Percentiles rank a stretch among this genome's conserved stretches.
Conservation (phyloP, 2,888 invertebrate species). For the Tineola bisselliella region DNA sequence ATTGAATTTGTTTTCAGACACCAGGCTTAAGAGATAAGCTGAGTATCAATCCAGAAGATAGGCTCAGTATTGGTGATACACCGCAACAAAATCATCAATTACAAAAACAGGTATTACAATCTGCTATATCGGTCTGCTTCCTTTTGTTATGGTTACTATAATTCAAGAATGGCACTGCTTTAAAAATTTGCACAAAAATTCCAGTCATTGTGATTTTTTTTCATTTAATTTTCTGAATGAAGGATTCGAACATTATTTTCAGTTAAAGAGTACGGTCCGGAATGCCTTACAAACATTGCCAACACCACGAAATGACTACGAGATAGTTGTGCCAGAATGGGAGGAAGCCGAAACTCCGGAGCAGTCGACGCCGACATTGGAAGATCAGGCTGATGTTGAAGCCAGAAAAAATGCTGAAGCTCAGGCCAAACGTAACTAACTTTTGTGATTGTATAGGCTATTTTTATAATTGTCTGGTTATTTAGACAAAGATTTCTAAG, state of each 20-base stretch:
- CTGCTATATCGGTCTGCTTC: background rate
- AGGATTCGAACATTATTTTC: conserved; percentile 16
- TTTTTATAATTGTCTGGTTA: no score
- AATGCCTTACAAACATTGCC: conserved; percentile 85
- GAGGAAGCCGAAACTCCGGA: conserved; percentile 59
- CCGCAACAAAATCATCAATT: conserved; percentile 73
- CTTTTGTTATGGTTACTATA: no score
- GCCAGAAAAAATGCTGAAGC: conserved; percentile 74
- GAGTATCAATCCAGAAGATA: conserved; percentile 92
- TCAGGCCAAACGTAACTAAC: conserved; percentile 69
- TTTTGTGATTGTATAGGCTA: no score
- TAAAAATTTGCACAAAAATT: no score
- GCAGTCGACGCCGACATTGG: conserved; percentile 46
- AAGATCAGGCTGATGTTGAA: conserved; percentile 90
- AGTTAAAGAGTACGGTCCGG: conserved; percentile 77
- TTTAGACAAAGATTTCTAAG: no score
- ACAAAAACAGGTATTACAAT: conserved; percentile 70
- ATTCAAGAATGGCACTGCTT: no score
- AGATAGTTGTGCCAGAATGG: conserved; percentile 95
- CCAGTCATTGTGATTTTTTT: no score
- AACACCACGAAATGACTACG: conserved; percentile 95
- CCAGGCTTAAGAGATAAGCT: conserved; percentile 92
- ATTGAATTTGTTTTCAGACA: conserved; percentile 42
- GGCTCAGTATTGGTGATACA: conserved; percentile 74
- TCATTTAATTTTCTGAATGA: no score